phyloP scores from a whole-genome alignment of 1,140 invertebrate species.

The Drosophila pseudoananassae region DNA sequence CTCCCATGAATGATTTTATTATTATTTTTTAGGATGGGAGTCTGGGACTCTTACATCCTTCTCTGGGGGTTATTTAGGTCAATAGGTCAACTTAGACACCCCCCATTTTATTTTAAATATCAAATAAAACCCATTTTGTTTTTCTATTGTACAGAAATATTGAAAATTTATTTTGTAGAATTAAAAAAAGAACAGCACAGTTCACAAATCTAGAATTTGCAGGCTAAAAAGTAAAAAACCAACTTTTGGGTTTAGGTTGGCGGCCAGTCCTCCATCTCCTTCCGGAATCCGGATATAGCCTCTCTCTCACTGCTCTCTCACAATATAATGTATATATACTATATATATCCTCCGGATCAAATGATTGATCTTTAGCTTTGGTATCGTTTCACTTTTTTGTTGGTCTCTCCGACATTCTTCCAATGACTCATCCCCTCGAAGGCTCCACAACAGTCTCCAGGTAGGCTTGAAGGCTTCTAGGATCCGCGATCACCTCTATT shows the following conservation, averaged over 20 bases:
- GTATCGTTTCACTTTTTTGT: constrained; percentile 47
- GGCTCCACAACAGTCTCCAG: constrained; percentile 23
- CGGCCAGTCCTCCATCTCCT: constrained; percentile 20
- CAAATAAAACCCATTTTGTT: neutral
- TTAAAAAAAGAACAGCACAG: constrained; percentile 77
- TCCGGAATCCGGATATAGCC: constrained; percentile 2
- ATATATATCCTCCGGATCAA: constrained; percentile 10
- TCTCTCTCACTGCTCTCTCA: constrained; percentile 12
- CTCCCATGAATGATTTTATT: too few relatives aligned
- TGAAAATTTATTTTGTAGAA: constrained; percentile 75
- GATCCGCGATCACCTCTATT: constrained; percentile 49
- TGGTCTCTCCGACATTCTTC: constrained; percentile 40
- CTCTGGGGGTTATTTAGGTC: neutral
- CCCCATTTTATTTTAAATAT: neutral
- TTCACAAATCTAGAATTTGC: constrained; percentile 81
- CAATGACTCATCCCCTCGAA: neutral
- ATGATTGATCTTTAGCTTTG: constrained; percentile 17
- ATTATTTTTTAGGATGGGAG: too few relatives aligned
- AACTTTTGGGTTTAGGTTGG: constrained; percentile 39
- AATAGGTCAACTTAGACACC: neutral
- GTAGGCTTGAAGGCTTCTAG: constrained; percentile 1
- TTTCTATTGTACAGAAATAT: constrained; percentile 72
- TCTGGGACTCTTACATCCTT: too few relatives aligned
- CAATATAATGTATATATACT: constrained; percentile 1
- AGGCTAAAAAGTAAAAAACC: constrained; percentile 66